Base-by-base conservation (phyloP, 2,113 vertebrate species). In the Sylvilagus bachmani region DNA sequence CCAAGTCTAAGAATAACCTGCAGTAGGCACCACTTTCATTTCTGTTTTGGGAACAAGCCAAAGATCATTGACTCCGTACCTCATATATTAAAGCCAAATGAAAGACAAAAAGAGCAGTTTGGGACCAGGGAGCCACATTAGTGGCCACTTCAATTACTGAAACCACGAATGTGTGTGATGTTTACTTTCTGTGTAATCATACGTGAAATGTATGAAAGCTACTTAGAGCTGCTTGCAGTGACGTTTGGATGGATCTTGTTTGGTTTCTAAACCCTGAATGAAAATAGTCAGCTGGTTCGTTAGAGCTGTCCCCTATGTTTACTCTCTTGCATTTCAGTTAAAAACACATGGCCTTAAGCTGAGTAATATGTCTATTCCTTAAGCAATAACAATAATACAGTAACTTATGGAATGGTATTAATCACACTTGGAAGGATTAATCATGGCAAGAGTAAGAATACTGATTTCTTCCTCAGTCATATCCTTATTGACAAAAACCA, bases 81-180 rank as follows among this genome's bases (percentile, higher is more conserved):
- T 90, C 62, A 10, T 79, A 14, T 86, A 64, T 73, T 67, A 1
- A 85, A 89, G 84, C 5, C 4, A 92, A 21, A 82, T 31, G 51
- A 27, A 89, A 36, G 73, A 64, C 49, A 86, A 81, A 31, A 89
- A 96, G 51, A 89, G 19, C 6, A 91, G 24, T 12, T 36, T 88
- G 25, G 93, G 95, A 96, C n/a, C 49, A 92, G 77, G 12, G 95
- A 90, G 19, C 51, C 87, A 49, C 58, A 10, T 82, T 84, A 70
- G 69, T 24, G 10, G 24, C 73, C n/a, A 10, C 24, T 85, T 49
- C 81, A 71, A 17, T 95, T 91, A 91, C 31, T 53, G 49, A 93
- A 96, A 86, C 70, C 67, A 33, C n/a, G 82, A 79, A 71, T 78
- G 6, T 66, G 53, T 84, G 1, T 86, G 38, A 24, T 66, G 8